Base-by-base conservation (phyloP, 2,113 vertebrate species). In the Puma concolor region DNA sequence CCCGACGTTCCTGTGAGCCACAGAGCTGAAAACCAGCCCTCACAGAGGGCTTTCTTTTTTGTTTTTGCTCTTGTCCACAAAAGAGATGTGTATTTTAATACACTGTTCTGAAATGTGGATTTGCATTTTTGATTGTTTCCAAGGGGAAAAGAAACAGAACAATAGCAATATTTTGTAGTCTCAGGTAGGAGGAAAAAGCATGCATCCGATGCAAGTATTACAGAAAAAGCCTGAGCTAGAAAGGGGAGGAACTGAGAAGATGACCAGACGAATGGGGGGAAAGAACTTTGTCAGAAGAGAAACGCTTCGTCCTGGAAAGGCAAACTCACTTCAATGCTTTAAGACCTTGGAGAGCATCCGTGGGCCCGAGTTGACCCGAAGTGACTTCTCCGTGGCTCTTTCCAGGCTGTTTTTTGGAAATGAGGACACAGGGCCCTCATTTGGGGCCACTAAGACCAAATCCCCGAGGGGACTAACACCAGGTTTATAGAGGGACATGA, bases 121-220 rank as follows among this genome's bases (percentile, higher is more conserved):
- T 97, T 98, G 97, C 95, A 86, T 88, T 86, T 96, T 86, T 94
- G 76, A 93, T 96, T 85, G 77, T 94, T 97, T 98, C 97, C 91
- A 44, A 0, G 38, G 84, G 92, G 69, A 84, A 96, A 82, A 66
- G 80, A 92, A 41, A 25, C 33, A 10, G 17, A 38, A 38, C 87
- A 74, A 77, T 85, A 81, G 90, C 57, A 25, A 82, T 88, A 57
- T 69, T 50, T 50, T 76, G 89, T 91, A 67, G 41, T 63, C 81
- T 95, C 29, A 38, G 69, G 96, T 69, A 11, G 84, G 79, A 83
- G 85, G 11, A 29, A 60, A 57, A 81, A 81, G 6, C 25, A 0
- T 25, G 23, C n/a, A n/a, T 54, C 83, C 52, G 15, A 23, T 81
- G 64, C 29, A 54, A 33, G 76, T 38, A 16, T 81, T 52, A 52